phyloP scores from a whole-genome alignment of 2,888 invertebrate genomes.

The Drosophila mettleri region DNA sequence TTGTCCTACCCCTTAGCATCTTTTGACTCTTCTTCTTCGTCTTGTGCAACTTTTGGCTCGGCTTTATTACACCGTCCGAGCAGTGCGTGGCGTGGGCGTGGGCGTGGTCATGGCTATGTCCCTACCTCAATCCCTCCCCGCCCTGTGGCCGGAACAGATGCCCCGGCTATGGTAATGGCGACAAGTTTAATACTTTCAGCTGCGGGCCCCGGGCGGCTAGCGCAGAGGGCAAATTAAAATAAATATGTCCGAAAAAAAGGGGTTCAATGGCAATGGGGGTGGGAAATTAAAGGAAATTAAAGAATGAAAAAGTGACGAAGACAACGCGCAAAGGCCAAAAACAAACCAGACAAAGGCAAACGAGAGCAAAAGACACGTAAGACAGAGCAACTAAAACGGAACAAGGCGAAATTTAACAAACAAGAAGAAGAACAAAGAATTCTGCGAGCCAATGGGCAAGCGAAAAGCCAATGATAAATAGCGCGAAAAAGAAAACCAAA shows the following conservation, averaged over 20 bases:
- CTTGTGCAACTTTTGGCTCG: conserved; percentile 12
- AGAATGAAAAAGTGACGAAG: conserved; percentile 44
- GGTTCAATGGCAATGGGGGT: conserved; percentile 18
- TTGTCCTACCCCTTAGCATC: neutral
- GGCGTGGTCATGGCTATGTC: conserved; percentile 10
- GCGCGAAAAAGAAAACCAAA: neutral
- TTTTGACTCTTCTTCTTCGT: neutral
- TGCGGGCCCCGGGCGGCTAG: conserved; percentile 19
- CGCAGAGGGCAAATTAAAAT: conserved; percentile 59
- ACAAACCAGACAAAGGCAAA: conserved; percentile 9
- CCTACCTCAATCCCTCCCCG: neutral
- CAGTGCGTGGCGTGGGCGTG: conserved; percentile 9
- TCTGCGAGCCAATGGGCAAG: conserved; percentile 1
- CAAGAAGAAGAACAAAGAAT: neutral
- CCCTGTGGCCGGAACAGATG: conserved; percentile 35
- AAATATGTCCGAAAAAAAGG: conserved; percentile 53
- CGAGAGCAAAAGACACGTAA: conserved; percentile 1
- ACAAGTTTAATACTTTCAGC: conserved; percentile 65
- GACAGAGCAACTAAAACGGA: neutral
- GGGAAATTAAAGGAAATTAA: conserved; percentile 63
- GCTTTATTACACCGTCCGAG: conserved; percentile 23
- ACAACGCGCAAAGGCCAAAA: conserved; percentile 19
- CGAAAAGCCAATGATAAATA: conserved; percentile 17
- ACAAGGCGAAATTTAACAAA: conserved; percentile 18
- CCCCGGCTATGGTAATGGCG: conserved; percentile 37